Base-by-base conservation (phyloP, 2,888 invertebrate species). In the Caenorhabditis sulstoni region DNA sequence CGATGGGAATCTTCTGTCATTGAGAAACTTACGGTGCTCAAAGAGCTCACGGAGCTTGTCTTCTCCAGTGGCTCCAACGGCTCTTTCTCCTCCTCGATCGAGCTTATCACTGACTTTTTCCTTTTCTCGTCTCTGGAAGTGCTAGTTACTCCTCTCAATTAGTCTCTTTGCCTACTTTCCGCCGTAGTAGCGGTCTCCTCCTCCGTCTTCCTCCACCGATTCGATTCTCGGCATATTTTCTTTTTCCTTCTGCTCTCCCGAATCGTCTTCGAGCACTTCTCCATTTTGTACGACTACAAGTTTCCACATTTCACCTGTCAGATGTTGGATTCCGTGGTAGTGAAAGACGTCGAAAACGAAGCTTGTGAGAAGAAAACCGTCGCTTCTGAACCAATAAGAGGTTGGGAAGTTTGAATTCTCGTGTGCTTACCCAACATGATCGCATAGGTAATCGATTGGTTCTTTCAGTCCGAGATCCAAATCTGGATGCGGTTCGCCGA, bases 371-470 rank as follows among this genome's bases (percentile, higher is more conserved):
- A 70, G 35, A n/a, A 18, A 70, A 4, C 70, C 70, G 53, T 70
- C 70, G 37, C 61, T 70, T 18, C 67, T 68, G 50, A 23, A 58
- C n/a, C 5, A 18, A 11, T 7, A 0, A 8, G n/a, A 12, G 4
- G 11, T 16, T 22, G 29, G 7, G 9, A 18, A 37, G 37, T 37
- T 11, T 39, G n/a, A 37, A 37, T 3, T 44, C 1, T 53, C n/a
- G 20, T n/a, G n/a, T n/a, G n/a, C 1, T 20, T 23, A 68, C 67
- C 70, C 70, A 12, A 70, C 45, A 50, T 61, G 35, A 22, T 70
- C 53, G n/a, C 49, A 16, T 16, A 70, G n/a, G 14, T 61, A 47
- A 11, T 70, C 61, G 1, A 70, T 20, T 0, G 70, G 59, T 37
- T 44, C 45, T 18, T 16, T 16, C 23, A 11, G 18, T 23, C 52